A percentile compares a stretch with the other conserved stretches of the same genome.
Evolutionary conservation across 2,888 invertebrate genomes (phyloP).

Genomic region (Andricus quercusramuli): DNA sequence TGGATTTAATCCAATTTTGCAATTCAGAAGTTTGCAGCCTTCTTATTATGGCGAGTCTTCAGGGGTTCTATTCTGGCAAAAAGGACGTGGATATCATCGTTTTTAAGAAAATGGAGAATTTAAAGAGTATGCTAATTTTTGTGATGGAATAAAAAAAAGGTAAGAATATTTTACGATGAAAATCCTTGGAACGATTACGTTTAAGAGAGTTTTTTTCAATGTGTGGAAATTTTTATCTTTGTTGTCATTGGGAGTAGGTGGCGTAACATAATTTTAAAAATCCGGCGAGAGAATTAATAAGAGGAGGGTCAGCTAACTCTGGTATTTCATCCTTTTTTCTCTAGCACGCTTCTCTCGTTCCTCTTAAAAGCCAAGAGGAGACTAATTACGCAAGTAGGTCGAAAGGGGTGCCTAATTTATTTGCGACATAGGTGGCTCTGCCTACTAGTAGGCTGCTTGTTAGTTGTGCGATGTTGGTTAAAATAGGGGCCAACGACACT

Average conservation of each 20-base stretch:
- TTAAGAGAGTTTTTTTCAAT: too few species aligned
- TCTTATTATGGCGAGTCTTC: background rate
- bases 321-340: slow-evolving; percentile 58
- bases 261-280: background rate
- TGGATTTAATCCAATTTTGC: background rate
- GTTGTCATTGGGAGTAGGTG: background rate
- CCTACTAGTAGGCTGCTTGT: slow-evolving; percentile 65
- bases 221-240: background rate
- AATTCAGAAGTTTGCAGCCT: background rate
- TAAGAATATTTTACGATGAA: too few species aligned
- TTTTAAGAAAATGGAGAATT: background rate
- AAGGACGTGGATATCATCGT: background rate
- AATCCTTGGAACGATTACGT: too few species aligned
- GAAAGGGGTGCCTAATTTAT: slow-evolving; percentile 76
- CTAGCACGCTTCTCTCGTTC: slow-evolving; percentile 57
- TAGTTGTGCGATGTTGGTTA: slow-evolving; percentile 72
- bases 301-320: slow-evolving; percentile 59
- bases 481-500: slow-evolving; percentile 72
- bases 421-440: slow-evolving; percentile 71
- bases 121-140: background rate
- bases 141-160: too few species aligned
- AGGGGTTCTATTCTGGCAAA: background rate
- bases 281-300: slow-evolving; percentile 29
- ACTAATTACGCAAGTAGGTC: slow-evolving; percentile 77
- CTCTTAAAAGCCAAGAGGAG: slow-evolving; percentile 67